phyloP scores from a whole-genome alignment of 2,888 invertebrate species.

The Gymnoscelis rufifasciata region DNA sequence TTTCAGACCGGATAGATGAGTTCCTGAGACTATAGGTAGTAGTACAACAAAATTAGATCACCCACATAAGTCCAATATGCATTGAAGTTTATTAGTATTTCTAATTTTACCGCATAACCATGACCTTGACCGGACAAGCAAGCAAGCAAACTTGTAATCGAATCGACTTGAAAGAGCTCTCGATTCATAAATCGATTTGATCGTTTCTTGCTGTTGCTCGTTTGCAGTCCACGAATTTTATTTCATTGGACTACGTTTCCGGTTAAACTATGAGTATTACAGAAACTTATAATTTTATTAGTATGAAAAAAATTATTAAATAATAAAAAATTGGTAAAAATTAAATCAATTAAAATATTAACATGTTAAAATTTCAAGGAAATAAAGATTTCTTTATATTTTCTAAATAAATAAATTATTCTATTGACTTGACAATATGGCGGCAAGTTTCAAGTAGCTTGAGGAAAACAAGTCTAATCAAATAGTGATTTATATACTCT shows the following conservation, averaged over 20 bases:
- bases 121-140: conserved; percentile 39
- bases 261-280: not conserved
- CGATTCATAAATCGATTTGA: not conserved
- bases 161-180: not conserved
- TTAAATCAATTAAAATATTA: too few species aligned
- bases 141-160: not conserved
- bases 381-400: too few species aligned
- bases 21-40: conserved; percentile 31
- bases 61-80: conserved; percentile 20
- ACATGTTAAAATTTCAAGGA: too few species aligned
- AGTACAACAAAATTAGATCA: conserved; percentile 37
- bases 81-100: conserved; percentile 19
- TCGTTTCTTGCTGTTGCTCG: not conserved
- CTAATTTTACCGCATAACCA: conserved; percentile 35
- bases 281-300: too few species aligned
- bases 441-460: not conserved
- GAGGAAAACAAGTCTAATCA: not conserved
- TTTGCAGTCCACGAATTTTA: not conserved
- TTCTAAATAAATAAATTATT: too few species aligned
- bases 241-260: not conserved
- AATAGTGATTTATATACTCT: too few species aligned
- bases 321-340: too few species aligned
- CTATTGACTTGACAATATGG: not conserved
- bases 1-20: conserved; percentile 53
- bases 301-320: too few species aligned